A percentile compares a stretch with the other conserved stretches of the same genome.
Conservation (phyloP, 2,888 invertebrate genomes). For the Flexamia atlantica region DNA sequence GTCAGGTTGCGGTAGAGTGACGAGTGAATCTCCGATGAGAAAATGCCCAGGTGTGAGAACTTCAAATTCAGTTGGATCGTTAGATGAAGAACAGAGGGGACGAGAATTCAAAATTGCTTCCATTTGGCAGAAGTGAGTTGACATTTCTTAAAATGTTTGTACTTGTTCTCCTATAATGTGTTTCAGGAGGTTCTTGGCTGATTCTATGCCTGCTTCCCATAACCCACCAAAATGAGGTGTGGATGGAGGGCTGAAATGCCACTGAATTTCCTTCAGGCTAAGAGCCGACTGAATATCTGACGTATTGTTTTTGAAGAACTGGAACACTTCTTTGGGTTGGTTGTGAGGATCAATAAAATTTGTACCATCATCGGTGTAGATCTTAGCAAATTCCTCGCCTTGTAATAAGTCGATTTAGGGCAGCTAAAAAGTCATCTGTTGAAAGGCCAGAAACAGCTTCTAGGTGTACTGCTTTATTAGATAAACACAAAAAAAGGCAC, state of each 20-base stretch:
- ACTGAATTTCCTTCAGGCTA: conserved; percentile 5
- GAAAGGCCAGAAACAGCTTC: conserved; percentile 21
- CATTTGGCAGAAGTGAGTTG: conserved; percentile 71
- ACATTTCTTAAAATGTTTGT: conserved; percentile 71
- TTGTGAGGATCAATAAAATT: conserved; percentile 25
- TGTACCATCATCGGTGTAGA: conserved; percentile 2
- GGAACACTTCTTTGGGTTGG: neutral
- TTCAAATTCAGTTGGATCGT: conserved; percentile 10
- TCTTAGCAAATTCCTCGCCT: conserved; percentile 13
- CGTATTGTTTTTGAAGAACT: neutral
- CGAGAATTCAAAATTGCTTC: conserved; percentile 72
- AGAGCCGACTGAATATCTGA: neutral
- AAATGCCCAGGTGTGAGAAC: conserved; percentile 16
- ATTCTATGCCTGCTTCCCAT: conserved; percentile 72
- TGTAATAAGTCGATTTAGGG: conserved; percentile 4
- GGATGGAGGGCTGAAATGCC: conserved; percentile 68
- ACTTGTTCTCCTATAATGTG: conserved; percentile 69
- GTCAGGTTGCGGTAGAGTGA: neutral
- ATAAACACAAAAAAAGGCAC: conserved; percentile 21
- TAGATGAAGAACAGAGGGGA: conserved; percentile 67
- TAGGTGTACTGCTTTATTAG: conserved; percentile 17
- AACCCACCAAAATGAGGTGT: conserved; percentile 72
- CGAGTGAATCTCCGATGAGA: neutral
- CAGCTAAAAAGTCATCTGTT: conserved; percentile 21
- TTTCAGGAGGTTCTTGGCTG: conserved; percentile 71